Evolutionary conservation across 2,797 vertebrate genomes (phyloP).

Genomic region (Numenius phaeopus): DNA sequence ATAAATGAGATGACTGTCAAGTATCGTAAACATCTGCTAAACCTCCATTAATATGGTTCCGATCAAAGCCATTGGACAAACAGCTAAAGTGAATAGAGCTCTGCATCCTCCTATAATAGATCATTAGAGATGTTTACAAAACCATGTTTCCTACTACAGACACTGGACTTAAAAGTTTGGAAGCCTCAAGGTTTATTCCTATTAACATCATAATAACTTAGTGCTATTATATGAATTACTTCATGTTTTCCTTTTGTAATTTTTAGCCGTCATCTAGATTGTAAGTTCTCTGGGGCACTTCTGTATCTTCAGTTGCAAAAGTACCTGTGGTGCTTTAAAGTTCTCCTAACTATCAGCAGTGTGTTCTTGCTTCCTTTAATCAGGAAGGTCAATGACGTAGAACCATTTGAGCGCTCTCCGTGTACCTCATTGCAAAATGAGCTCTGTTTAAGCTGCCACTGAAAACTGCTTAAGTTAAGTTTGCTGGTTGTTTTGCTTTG

Average conservation of each 20-base stretch:
- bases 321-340: background rate
- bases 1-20: background rate
- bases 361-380: background rate
- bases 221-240: background rate
- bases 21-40: background rate
- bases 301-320: background rate
- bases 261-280: background rate
- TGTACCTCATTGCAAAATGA: background rate
- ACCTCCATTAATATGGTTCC: background rate
- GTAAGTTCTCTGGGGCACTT: background rate
- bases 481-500: background rate
- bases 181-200: background rate
- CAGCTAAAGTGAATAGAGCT: background rate
- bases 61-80: background rate
- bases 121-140: background rate
- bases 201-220: background rate
- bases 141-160: background rate
- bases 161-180: background rate
- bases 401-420: background rate
- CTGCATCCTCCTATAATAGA: background rate
- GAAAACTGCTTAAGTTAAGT: background rate
- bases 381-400: fast-evolving
- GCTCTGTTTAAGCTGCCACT: background rate
- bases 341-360: background rate
- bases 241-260: background rate